phyloP scores from a whole-genome alignment of 2,113 vertebrate genomes.

The Lichenostomus cassidix region DNA sequence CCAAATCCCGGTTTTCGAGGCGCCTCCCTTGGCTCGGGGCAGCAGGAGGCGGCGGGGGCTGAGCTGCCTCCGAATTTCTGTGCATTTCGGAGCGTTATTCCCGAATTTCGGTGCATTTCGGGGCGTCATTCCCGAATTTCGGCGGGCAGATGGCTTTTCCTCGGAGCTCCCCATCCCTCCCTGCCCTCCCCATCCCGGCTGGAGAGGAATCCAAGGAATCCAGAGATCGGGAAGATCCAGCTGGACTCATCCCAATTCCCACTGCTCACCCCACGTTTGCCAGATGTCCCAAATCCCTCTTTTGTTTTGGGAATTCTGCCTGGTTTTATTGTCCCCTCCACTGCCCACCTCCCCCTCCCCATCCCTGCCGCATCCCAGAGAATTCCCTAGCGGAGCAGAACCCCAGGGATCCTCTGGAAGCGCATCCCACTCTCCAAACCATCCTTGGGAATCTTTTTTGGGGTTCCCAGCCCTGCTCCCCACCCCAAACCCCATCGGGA shows the following conservation, averaged over 20 bases:
- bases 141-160: slow-evolving; percentile 23
- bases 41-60: not conserved
- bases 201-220: not conserved
- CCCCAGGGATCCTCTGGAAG: not conserved
- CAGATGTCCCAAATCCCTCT: rapidly evolving
- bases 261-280: rapidly evolving
- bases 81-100: too few relatives aligned
- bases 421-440: rapidly evolving
- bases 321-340: not conserved
- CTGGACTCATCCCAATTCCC: not conserved
- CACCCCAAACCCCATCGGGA: not conserved
- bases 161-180: not conserved
- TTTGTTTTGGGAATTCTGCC: not conserved
- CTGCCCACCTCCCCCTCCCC: too few relatives aligned
- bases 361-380: not conserved
- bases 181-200: not conserved
- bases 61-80: not conserved
- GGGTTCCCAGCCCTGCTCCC: not conserved
- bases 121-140: not conserved
- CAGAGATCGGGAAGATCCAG: rapidly evolving
- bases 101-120: too few relatives aligned
- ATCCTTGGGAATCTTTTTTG: rapidly evolving
- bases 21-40: not conserved
- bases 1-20: not conserved
- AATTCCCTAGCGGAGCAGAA: too few relatives aligned